Base-by-base conservation (phyloP, 2,113 vertebrate genomes). In the Diphyllodes magnificus region DNA sequence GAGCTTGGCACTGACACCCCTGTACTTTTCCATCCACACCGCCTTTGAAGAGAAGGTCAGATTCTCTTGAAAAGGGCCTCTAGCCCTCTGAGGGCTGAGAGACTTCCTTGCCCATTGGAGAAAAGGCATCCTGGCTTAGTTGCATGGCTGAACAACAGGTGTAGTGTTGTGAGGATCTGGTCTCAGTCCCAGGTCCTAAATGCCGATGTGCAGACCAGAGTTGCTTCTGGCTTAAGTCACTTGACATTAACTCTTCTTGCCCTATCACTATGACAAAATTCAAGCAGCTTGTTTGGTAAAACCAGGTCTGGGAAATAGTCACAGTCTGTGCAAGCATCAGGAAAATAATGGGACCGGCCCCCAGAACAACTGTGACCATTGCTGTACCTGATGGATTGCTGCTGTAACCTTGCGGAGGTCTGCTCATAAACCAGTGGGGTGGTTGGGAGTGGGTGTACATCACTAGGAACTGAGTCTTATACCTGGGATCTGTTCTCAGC, bases 11-110 rank as follows among this genome's bases (percentile, higher is more conserved):
- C 76, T 47, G 71, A 83, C 1, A 1, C 76, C 64, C 68, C 68
- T 83, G 94, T 93, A 92, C 86, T 96, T 96, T 96, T 96, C 90
- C 88, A 75, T 86, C 83, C 47, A 20, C 47, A 33, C 24, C 10
- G 71, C 39, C 71, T 93, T 95, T 90, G 79, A 92, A 81, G 76
- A 77, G 59, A 77, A 94, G 82, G 82, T 93, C 86, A 92, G 71
- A 54, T 11, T 76, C 37, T 78, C 71, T 92, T 70, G 66, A 54
- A 28, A 90, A 90, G 42, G 40, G 39, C 50, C 54, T 83, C 21
- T 19, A 57, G 25, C 21, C 33, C 37, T 90, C 37, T 50, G 63
- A 88, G 54, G 14, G 20, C 27, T 82, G 70, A 53, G 45, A 59
- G n/a, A 35, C 45, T 82, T 73, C n/a, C 16, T 63, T 88, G 49